These are phyloP conservation scores for Drosophila hamatofila DNA, from an alignment of 2,888 invertebrate genomes.

Conservation along the genomic window DNA sequence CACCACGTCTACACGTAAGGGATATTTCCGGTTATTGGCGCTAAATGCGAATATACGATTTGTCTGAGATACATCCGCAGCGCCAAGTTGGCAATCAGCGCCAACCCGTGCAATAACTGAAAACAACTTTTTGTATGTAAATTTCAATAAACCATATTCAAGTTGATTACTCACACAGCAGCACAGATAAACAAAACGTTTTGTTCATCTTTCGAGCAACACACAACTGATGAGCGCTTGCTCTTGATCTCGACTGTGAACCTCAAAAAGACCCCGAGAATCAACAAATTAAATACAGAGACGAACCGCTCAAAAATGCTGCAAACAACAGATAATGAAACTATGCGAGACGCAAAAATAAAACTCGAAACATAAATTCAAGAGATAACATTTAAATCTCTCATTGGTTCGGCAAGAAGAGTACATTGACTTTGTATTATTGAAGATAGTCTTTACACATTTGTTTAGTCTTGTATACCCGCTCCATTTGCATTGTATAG, in stretches of 20 bases:
- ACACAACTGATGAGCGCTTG: conserved; percentile 25
- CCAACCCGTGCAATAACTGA: conserved; percentile 18
- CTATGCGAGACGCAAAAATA: not conserved
- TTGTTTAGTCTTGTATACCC: not conserved
- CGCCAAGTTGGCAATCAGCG: conserved; percentile 42
- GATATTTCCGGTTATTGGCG: not conserved
- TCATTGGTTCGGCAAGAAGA: not conserved
- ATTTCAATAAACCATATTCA: conserved; percentile 1
- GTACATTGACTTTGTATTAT: not conserved
- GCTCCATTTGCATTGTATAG: not conserved
- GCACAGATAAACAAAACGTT: not conserved
- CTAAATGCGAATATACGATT: conserved; percentile 45
- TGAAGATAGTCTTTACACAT: not conserved
- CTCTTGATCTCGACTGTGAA: conserved; percentile 6
- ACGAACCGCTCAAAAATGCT: not conserved
- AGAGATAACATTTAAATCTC: conserved; percentile 1
- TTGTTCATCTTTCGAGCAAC: conserved; percentile 30
- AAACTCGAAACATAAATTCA: not conserved
- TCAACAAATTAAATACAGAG: not conserved
- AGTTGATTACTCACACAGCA: conserved; percentile 18
- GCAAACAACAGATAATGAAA: not conserved
- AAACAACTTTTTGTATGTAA: conserved; percentile 12
- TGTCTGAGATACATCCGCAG: conserved; percentile 11
- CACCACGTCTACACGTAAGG: conserved; percentile 33
- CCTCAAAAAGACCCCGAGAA: not conserved